Evolutionary conservation across 2,113 vertebrate species (phyloP).

Genomic region (Mesembrinibis cayennensis): DNA sequence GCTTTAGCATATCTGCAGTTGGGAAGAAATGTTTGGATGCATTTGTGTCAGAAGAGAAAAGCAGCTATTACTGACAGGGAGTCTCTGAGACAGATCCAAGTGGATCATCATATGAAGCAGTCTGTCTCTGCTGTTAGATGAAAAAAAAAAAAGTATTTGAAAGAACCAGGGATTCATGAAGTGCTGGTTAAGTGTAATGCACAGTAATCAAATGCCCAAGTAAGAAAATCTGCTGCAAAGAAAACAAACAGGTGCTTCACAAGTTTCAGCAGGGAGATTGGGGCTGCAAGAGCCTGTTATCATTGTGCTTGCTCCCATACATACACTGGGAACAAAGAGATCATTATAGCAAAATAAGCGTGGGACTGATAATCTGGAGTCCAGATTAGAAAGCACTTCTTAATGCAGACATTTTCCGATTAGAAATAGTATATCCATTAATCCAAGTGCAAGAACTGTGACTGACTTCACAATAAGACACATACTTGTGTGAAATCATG

Average conservation of each 20-base stretch:
- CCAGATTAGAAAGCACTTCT: not conserved
- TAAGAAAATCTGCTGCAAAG: not conserved
- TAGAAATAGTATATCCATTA: not conserved
- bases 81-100: not conserved
- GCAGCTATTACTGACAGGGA: not conserved
- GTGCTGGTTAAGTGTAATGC: not conserved
- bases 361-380: not conserved
- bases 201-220: not conserved
- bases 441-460: not conserved
- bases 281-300: not conserved
- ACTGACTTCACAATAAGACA: not conserved
- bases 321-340: not conserved
- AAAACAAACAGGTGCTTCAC: not conserved
- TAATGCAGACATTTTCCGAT: not conserved
- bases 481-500: not conserved
- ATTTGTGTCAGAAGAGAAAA: not conserved
- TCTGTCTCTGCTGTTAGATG: not conserved
- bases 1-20: not conserved
- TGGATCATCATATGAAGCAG: not conserved
- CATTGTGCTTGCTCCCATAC: not conserved
- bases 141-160: not conserved
- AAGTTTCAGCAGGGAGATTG: not conserved
- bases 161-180: not conserved
- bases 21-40: not conserved
- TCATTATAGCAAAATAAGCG: fast-evolving